These are phyloP conservation scores for Hepsetus odoe DNA, from an alignment of 2,113 vertebrate species.

Conservation along the genomic window DNA sequence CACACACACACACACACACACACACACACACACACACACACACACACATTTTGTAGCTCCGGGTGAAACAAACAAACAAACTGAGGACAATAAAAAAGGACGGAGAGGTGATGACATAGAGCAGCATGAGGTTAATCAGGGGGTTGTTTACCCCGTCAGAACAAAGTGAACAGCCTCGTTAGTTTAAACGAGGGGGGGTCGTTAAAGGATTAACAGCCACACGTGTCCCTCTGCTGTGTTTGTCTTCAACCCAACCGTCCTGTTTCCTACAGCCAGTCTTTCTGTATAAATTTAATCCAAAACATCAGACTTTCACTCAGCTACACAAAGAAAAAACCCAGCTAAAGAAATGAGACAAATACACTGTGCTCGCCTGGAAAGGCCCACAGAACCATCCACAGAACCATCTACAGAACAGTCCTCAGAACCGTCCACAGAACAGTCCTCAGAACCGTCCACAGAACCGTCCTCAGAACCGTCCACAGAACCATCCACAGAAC, in stretches of 20 bases:
- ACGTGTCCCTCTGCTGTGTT: constrained; percentile 20
- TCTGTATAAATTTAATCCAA: too few species aligned
- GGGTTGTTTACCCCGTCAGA: constrained; percentile 6
- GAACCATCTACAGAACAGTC: too few species aligned
- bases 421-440: too few species aligned
- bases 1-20: not conserved
- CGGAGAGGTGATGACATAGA: not conserved
- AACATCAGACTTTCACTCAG: constrained; percentile 30
- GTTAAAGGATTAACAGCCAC: constrained; percentile 30
- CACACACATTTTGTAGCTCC: constrained; percentile 14
- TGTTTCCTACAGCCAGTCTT: constrained; percentile 19
- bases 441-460: too few species aligned
- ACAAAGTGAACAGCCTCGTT: constrained; percentile 12
- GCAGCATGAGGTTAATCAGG: not conserved
- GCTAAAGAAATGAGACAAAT: too few species aligned
- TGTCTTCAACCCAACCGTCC: constrained; percentile 1
- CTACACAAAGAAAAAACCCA: not conserved
- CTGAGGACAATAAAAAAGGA: not conserved
- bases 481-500: too few species aligned
- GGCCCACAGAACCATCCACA: too few species aligned
- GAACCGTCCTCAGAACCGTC: too few species aligned
- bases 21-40: not conserved
- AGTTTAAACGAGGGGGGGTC: not conserved
- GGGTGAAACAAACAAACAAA: constrained; percentile 19
- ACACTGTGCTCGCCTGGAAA: too few species aligned